Evolutionary conservation across 2,888 invertebrate species (phyloP), one percentile per base, ranked within the genome.

Genomic region (Oligia strigilis): DNA sequence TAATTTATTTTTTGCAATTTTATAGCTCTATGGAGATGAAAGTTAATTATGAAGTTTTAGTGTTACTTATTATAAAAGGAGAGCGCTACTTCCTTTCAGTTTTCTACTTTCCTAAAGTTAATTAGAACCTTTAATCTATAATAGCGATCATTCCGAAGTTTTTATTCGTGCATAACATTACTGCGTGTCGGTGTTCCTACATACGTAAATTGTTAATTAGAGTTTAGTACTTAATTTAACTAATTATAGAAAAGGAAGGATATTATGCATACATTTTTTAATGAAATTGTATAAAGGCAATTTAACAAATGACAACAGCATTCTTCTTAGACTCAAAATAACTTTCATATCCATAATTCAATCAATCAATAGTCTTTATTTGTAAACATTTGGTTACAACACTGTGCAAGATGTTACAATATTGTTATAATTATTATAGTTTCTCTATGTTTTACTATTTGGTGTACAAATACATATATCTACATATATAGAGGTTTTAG

Each of bases 61-160:
- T 67, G 62, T 55, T 14, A 14, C 4, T 49, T 83, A 52, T 71
- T 66, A 23, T 60, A 40, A 73, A 82, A 70, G 58, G 58, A 80
- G 72, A 72, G 52, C 49, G 72, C 29, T 60, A 80, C 73, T 80
- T 82, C 73, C 81, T 80, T 80, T 23, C 70, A 29, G 14, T 14
- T 1, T 60, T 46, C 3, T 17, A 72, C 71, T 72, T 84, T 78
- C 52, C 1, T 43, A 14, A 29, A 46, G 2, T 46, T 71, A 55
- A 84, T 71, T 67, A 40, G 11, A 81, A 46, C 29, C 2, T 14
- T 46, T 46, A 46, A 46, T 46, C 46, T 52, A 52, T 3, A 75
- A 40, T 14, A 69, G 17, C 14, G 46, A 19, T 62, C 0, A 11
- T 73, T 79, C 14, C 0, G 4, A 11, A 29, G 19, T 55, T 65